Conservation (phyloP, 2,797 vertebrate species). For the Peromyscus attwateri region DNA sequence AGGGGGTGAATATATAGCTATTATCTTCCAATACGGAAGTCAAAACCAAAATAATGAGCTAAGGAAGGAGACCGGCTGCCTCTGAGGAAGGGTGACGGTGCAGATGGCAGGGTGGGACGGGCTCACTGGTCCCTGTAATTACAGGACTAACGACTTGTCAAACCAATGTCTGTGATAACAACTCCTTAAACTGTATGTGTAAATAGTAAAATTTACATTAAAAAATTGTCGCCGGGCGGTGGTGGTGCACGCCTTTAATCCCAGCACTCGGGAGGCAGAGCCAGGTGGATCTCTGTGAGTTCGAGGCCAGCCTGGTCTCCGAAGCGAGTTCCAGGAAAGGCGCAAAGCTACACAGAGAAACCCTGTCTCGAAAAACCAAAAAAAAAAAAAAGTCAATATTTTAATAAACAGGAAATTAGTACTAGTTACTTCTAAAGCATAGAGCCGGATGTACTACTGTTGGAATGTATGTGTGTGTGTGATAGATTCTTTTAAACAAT, state of each 20-base stretch:
- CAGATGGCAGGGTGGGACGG: fast-evolving
- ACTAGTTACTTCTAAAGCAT: background rate
- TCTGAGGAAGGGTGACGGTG: background rate
- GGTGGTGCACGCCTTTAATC: too few relatives aligned
- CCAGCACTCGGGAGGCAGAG: too few relatives aligned
- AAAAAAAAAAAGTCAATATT: too few relatives aligned
- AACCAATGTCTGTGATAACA: background rate
- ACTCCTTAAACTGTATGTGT: background rate
- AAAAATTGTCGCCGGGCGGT: too few relatives aligned
- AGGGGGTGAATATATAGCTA: background rate
- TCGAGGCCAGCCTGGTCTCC: too few relatives aligned
- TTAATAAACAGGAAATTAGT: slow-evolving; percentile 29
- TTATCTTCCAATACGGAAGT: background rate
- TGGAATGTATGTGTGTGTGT: background rate
- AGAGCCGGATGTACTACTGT: background rate
- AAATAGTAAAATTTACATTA: slow-evolving; percentile 10
- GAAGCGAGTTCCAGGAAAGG: too few relatives aligned
- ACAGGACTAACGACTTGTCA: background rate
- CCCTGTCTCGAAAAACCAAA: too few relatives aligned
- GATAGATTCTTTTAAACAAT: background rate
- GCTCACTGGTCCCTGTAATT: background rate
- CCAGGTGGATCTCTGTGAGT: too few relatives aligned
- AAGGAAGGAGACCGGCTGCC: background rate
- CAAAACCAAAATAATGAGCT: background rate
- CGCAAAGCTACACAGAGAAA: too few relatives aligned